Evolutionary conservation across 2,113 vertebrate genomes (phyloP), one percentile per base, ranked within the genome.

Genomic region (Thalassarche chlororhynchos): DNA sequence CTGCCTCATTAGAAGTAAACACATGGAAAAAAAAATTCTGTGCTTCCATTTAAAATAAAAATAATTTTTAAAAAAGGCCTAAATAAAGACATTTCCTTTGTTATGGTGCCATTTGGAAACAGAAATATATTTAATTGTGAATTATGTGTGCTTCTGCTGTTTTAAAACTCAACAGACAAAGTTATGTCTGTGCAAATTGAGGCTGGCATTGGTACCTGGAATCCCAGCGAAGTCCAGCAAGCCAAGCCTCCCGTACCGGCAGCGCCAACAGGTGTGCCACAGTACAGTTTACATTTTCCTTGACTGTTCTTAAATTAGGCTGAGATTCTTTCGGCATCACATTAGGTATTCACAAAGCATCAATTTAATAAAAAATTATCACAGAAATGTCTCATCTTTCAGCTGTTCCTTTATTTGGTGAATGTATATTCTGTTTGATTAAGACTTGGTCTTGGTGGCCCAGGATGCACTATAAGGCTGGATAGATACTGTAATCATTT

Each of bases 171-270:
- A 23, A 6, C 16, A 71, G 38, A 28, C 11, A 34, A 76, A 71
- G 28, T 31, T 83, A 2, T 14, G 38, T 70, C 44, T 65, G 36
- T 87, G 78, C 23, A 86, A 49, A 83, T 40, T 3, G 3, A 89
- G 49, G 49, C 49, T 86, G 75, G 31, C 28, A 3, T 2, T 76
- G 42, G 32, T 85, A 66, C 28, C 60, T 68, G 66, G 28, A 82
- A 64, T 64, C 10, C 40, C 54, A 74, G 42, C 2, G 1, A 80
- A 29, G 26, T 25, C 66, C 62, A 12, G 47, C 0, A 0, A 78
- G n/a, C 34, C 36, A 38, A 52, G 4, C 9, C 21, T 85, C 29
- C 17, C 2, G 0, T 31, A n/a, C 25, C 55, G 57, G 28, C 40
- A 84, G 69, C 5, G 1, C 55, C 44, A 25, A 12, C 8, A 40